Base-by-base conservation (phyloP, 2,888 invertebrate species). In the Listrodromus nycthemerus region DNA sequence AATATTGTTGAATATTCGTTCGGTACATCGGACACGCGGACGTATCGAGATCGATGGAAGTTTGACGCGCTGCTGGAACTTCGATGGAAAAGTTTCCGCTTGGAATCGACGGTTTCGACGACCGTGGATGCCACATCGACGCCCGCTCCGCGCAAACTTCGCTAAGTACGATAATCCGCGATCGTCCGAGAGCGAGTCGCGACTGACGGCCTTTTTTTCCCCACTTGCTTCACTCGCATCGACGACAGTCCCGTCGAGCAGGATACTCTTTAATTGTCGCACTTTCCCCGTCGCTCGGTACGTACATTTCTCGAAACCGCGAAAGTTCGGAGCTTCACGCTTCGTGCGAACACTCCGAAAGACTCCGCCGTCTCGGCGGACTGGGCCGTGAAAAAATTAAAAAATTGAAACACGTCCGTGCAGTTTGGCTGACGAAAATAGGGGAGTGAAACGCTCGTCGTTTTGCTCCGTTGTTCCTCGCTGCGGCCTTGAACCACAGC, bases 401-500 rank as follows among this genome's bases (percentile, higher is more conserved):
- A 63, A 45, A 45, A 45, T 45, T 16, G 16, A 45, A 45, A 45
- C 16, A 37, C 37, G 10, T 70, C 52, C 19, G 61, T 37, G 30
- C 33, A 4, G 45, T 52, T 30, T 50, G 52, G 21, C 75, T 79
- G 37, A 58, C 79, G 16, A 48, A 79, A 79, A 82, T 67, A 58
- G 71, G 24, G 41, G 27, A 48, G 52, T 21, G 37, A 27, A 55
- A 80, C 63, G 50, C 58, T 45, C 77, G 41, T 13, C 78, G 41
- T 80, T 75, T 74, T 55, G 80, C 66, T 76, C 74, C 83, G 78
- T 66, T 61, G 4, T 61, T 61, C 66, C 77, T 75, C 52, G 67
- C 30, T 77, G 77, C 83, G 86, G 84, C 84, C 85, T 87, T 86
- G 83, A 88, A 88, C 79, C 69, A 74, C 70, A 52, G 45, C 80